Evolutionary conservation across 2,113 vertebrate genomes (phyloP).

Genomic region (Larimichthys polyactis): DNA sequence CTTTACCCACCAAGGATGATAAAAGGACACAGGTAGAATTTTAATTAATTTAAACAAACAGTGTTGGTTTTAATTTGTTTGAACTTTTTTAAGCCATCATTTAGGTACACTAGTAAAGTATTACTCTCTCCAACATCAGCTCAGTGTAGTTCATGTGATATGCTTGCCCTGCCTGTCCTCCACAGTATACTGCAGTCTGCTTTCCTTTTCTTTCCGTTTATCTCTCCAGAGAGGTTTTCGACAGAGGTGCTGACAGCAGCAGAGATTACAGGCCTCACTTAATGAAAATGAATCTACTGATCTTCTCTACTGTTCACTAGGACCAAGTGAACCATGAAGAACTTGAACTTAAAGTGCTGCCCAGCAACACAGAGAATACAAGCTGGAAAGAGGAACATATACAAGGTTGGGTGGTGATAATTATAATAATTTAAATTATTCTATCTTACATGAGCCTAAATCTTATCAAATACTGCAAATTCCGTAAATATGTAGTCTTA

Average conservation of each 20-base stretch:
- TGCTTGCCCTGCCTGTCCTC: not conserved
- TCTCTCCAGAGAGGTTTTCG: constrained; percentile 32
- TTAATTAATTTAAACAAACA: not conserved
- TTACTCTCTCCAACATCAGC: not conserved
- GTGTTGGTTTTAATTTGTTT: not conserved
- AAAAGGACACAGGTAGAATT: not conserved
- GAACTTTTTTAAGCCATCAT: not conserved
- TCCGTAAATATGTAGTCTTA: not conserved
- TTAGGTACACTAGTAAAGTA: not conserved
- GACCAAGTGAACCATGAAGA: constrained; percentile 29
- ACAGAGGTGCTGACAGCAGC: constrained; percentile 66
- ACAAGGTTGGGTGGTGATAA: not conserved
- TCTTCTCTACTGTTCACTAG: constrained; percentile 27
- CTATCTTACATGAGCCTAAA: not conserved
- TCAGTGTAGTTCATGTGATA: not conserved
- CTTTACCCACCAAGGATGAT: not conserved
- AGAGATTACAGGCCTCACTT: constrained; percentile 55
- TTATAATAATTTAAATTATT: not conserved
- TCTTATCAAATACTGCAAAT: not conserved
- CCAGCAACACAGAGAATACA: not conserved
- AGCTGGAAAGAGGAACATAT: not conserved
- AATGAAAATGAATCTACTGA: constrained; percentile 61
- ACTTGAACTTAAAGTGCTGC: constrained; percentile 14
- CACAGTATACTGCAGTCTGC: constrained; percentile 1
- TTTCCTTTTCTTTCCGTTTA: not conserved